Percentiles rank a stretch among this genome's conserved stretches.
These are phyloP conservation scores for Glaucomys volans DNA, from an alignment of 2,113 vertebrate species.

Conservation along the genomic window DNA sequence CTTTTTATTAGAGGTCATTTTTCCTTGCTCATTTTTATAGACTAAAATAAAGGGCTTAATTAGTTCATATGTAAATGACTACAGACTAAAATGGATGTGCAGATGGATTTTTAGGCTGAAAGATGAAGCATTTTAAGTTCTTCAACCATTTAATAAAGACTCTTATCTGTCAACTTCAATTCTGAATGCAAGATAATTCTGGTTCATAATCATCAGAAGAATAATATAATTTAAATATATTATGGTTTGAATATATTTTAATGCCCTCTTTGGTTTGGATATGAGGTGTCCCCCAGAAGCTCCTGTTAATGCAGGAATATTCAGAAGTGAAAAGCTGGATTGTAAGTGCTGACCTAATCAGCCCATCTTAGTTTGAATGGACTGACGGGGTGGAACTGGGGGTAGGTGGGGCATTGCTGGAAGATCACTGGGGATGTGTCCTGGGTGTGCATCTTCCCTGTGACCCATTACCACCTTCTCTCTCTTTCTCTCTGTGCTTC, in stretches of 20 bases:
- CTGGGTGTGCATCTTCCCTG: too few relatives aligned
- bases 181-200: conserved; percentile 61
- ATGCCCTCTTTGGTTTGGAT: background rate
- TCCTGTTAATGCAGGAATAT: too few relatives aligned
- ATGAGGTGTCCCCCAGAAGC: too few relatives aligned
- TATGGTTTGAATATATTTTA: conserved; percentile 74
- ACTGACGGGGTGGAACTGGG: too few relatives aligned
- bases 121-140: conserved; percentile 60
- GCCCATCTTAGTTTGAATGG: too few relatives aligned
- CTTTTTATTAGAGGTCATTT: conserved; percentile 5
- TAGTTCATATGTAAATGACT: conserved; percentile 66
- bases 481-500: too few relatives aligned
- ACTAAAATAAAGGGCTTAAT: conserved; percentile 68
- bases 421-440: too few relatives aligned
- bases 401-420: too few relatives aligned
- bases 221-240: conserved; percentile 71
- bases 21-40: conserved; percentile 38
- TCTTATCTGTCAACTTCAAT: conserved; percentile 39
- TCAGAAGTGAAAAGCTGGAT: too few relatives aligned
- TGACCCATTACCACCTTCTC: too few relatives aligned
- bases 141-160: conserved; percentile 70
- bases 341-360: too few relatives aligned
- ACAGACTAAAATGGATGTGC: conserved; percentile 67
- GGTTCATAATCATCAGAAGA: conserved; percentile 59
- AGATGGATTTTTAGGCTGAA: conserved; percentile 67